Conservation (phyloP, 2,888 invertebrate genomes). For the Nomada hirtipes region DNA sequence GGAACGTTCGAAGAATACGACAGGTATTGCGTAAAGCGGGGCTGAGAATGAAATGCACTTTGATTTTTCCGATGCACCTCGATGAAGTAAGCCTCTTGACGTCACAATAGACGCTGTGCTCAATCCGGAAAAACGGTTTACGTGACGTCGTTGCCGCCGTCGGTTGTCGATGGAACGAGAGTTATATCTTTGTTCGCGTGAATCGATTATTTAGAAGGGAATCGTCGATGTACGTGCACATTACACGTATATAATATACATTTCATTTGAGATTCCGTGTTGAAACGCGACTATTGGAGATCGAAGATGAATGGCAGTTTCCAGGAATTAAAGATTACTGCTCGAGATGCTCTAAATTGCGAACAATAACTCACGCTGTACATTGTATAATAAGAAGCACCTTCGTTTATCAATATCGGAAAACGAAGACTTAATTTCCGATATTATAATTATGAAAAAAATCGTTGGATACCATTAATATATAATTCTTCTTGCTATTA, state of each 20-base stretch:
- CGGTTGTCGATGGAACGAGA: not conserved
- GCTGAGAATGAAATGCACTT: not conserved
- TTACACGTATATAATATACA: not conserved
- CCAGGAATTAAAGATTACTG: too few species aligned
- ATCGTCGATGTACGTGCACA: not conserved
- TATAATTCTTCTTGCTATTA: too few species aligned
- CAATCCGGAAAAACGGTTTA: too few species aligned
- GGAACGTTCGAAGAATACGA: conserved; percentile 1
- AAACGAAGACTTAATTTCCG: too few species aligned
- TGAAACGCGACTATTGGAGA: not conserved
- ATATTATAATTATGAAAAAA: too few species aligned
- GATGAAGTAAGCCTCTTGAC: not conserved
- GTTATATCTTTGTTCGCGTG: conserved; percentile 1
- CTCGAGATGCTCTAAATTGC: too few species aligned
- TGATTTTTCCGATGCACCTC: not conserved
- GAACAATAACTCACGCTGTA: too few species aligned
- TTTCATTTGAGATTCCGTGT: not conserved
- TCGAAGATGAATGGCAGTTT: too few species aligned
- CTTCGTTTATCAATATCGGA: too few species aligned
- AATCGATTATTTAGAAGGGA: not conserved
- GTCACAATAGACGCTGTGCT: not conserved
- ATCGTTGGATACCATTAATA: too few species aligned
- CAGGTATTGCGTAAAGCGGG: conserved; percentile 9
- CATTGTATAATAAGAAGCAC: too few species aligned
- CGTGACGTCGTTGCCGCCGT: not conserved